Percentiles rank a stretch among this genome's conserved stretches.
These are phyloP conservation scores for Pteria penguin DNA, from an alignment of 2,888 invertebrate genomes.

Conservation along the genomic window DNA sequence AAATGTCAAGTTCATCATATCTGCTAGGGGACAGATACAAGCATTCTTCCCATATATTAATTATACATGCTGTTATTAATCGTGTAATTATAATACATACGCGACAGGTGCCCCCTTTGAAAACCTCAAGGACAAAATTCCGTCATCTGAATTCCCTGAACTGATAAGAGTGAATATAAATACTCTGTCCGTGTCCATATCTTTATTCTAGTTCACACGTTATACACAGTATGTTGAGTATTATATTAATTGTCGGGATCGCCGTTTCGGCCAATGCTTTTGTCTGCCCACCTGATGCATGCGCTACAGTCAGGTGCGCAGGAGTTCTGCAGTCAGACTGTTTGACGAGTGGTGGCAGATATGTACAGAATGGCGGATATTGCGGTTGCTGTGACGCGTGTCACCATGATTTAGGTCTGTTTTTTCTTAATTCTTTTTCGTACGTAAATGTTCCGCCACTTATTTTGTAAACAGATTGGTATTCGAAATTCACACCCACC, in stretches of 20 bases:
- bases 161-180: neutral
- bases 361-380: constrained; percentile 49
- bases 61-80: too few relatives aligned
- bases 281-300: constrained; percentile 44
- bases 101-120: too few relatives aligned
- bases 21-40: too few relatives aligned
- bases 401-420: neutral
- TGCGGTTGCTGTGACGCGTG: constrained; percentile 59
- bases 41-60: too few relatives aligned
- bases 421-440: too few relatives aligned
- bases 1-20: too few relatives aligned
- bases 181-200: neutral
- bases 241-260: neutral
- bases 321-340: constrained; percentile 44
- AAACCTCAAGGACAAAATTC: too few relatives aligned
- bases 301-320: constrained; percentile 45
- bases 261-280: neutral
- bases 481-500: too few relatives aligned
- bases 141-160: neutral
- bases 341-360: constrained; percentile 18
- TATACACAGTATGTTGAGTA: neutral
- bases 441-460: too few relatives aligned
- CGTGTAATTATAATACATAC: too few relatives aligned
- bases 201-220: neutral
- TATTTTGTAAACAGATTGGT: too few relatives aligned